Percentiles rank a stretch among this genome's conserved stretches.
Evolutionary conservation across 2,888 invertebrate species (phyloP).

Genomic region (Yponomeuta sedellus): DNA sequence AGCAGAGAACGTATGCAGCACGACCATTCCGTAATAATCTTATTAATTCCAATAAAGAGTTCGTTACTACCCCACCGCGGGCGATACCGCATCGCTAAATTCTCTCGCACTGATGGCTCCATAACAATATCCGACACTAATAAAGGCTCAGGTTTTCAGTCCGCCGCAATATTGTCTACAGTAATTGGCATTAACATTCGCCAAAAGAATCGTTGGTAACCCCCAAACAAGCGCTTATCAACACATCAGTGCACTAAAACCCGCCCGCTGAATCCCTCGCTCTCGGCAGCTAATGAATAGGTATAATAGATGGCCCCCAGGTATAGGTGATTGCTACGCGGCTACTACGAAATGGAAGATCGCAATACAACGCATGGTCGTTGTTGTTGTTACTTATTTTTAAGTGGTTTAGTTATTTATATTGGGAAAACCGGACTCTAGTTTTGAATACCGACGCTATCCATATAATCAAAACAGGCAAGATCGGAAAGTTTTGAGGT

Average conservation of each 20-base stretch:
- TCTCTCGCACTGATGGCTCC: constrained; percentile 39
- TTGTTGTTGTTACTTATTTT: not conserved
- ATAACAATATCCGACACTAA: constrained; percentile 72
- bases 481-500: too few species aligned
- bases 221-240: constrained; percentile 67
- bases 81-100: constrained; percentile 3
- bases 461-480: too few species aligned
- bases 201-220: constrained; percentile 61
- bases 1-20: not conserved
- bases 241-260: constrained; percentile 54
- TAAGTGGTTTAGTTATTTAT: too few species aligned
- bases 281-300: constrained; percentile 48
- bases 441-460: too few species aligned
- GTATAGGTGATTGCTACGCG: constrained; percentile 37
- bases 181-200: constrained; percentile 71
- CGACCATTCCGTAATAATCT: not conserved
- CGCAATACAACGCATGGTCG: not conserved
- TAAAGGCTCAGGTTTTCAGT: constrained; percentile 66
- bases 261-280: constrained; percentile 27
- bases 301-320: constrained; percentile 55
- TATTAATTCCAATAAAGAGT: constrained; percentile 1
- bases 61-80: constrained; percentile 2
- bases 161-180: constrained; percentile 61
- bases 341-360: constrained; percentile 18
- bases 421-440: too few species aligned